phyloP scores from a whole-genome alignment of 2,888 invertebrate species.

The Synergus umbraculus region DNA sequence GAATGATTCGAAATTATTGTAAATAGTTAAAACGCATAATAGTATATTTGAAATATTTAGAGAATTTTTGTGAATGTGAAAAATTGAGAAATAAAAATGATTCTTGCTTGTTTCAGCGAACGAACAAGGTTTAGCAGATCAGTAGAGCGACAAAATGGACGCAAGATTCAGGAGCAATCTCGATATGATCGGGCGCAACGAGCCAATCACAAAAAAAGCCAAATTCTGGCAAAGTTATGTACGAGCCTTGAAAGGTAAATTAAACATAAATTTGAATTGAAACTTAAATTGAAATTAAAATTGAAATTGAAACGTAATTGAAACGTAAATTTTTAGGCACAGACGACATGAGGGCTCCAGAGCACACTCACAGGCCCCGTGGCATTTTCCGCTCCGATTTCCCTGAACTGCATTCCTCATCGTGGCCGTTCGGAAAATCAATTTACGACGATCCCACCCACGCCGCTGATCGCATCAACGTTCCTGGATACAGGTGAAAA shows the following conservation, averaged over 20 bases:
- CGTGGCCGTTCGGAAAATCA: slow-evolving; percentile 89
- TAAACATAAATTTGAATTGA: neutral
- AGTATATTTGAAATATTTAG: no score
- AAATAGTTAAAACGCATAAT: no score
- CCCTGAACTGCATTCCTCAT: slow-evolving; percentile 84
- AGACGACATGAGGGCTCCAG: slow-evolving; percentile 94
- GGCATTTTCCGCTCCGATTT: slow-evolving; percentile 84
- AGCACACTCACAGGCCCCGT: slow-evolving; percentile 84
- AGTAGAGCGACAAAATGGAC: slow-evolving; percentile 85
- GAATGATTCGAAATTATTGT: no score
- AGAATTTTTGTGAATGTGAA: neutral
- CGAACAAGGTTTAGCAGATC: slow-evolving; percentile 83
- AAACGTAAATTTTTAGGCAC: slow-evolving; percentile 82
- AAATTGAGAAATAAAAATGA: neutral
- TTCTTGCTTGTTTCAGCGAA: slow-evolving; percentile 80
- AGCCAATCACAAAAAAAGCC: slow-evolving; percentile 94
- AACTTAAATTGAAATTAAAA: no score
- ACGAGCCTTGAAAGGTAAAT: slow-evolving; percentile 92
- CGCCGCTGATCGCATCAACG: slow-evolving; percentile 90
- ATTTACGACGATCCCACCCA: slow-evolving; percentile 91
- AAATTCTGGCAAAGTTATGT: slow-evolving; percentile 96
- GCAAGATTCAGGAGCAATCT: slow-evolving; percentile 89
- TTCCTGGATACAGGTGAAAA: slow-evolving; percentile 87
- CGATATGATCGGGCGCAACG: slow-evolving; percentile 96
- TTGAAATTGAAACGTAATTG: no score